These are phyloP conservation scores for Danionella cerebrum DNA, from an alignment of 2,113 vertebrate genomes.

Conservation along the genomic window DNA sequence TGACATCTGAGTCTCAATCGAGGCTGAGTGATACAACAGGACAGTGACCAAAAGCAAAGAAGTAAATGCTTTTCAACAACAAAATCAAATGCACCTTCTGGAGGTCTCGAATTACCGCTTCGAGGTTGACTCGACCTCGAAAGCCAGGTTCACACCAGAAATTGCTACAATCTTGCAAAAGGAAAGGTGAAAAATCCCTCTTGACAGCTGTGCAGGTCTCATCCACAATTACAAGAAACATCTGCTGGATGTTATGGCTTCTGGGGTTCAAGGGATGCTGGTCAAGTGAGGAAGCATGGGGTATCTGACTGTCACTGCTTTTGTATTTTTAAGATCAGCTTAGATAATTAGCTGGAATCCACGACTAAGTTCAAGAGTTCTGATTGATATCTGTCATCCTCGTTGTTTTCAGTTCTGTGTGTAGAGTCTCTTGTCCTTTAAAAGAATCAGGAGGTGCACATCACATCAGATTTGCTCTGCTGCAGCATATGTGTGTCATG, in stretches of 20 bases:
- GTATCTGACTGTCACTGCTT: too few relatives aligned
- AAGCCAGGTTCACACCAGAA: neutral
- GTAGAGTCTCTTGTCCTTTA: neutral
- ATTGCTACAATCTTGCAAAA: neutral
- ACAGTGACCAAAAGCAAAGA: neutral
- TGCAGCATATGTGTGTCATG: neutral
- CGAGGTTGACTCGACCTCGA: neutral
- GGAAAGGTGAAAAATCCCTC: neutral
- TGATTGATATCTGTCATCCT: neutral
- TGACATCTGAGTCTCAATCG: neutral
- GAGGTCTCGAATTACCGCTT: neutral
- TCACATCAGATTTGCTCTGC: constrained; percentile 5
- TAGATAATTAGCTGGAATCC: neutral
- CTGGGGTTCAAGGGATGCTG: neutral
- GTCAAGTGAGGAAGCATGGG: too few relatives aligned
- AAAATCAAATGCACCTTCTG: neutral
- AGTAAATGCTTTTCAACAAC: neutral
- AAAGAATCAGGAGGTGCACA: neutral
- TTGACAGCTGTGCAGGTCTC: neutral
- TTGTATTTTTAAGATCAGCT: neutral
- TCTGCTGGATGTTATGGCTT: neutral
- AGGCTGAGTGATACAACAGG: neutral
- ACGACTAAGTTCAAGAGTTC: neutral
- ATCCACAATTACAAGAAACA: neutral
- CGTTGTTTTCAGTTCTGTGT: neutral